phyloP scores from a whole-genome alignment of 2,797 vertebrate genomes.

The Adelosebastes latens region DNA sequence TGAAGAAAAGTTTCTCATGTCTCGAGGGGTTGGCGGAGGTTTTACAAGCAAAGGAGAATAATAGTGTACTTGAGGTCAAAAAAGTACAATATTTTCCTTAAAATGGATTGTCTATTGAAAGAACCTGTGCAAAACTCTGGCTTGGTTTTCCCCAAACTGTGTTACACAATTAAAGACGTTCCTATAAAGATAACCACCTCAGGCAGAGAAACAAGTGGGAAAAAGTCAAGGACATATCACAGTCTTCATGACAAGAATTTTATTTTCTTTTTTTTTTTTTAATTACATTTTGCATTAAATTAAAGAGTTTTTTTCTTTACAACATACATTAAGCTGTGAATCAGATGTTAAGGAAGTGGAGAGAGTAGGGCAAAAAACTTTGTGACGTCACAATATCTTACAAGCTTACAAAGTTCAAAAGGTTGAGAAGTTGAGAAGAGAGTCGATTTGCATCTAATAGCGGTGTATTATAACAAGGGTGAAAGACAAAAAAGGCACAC shows the following conservation, averaged over 20 bases:
- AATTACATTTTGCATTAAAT: conserved; percentile 88
- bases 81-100: conserved; percentile 32
- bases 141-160: conserved; percentile 21
- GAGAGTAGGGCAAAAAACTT: conserved; percentile 87
- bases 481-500: conserved; percentile 95
- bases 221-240: conserved; percentile 60
- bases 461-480: conserved; percentile 88
- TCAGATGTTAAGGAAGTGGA: conserved; percentile 94
- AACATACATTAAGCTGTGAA: conserved; percentile 96
- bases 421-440: conserved; percentile 71
- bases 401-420: conserved; percentile 91
- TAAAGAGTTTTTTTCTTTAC: conserved; percentile 91
- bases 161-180: conserved; percentile 7
- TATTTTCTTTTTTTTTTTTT: conserved; percentile 77
- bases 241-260: conserved; percentile 82
- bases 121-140: background rate
- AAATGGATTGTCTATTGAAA: conserved; percentile 16
- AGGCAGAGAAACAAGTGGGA: conserved; percentile 37
- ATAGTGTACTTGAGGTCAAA: conserved; percentile 38
- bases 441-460: conserved; percentile 87
- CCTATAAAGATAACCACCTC: conserved; percentile 13
- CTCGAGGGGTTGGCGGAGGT: conserved; percentile 20
- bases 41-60: conserved; percentile 39
- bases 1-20: conserved; percentile 25
- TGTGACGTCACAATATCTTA: conserved; percentile 97